Base-by-base conservation (phyloP, 2,113 vertebrate genomes). In the Thomomys bottae region DNA sequence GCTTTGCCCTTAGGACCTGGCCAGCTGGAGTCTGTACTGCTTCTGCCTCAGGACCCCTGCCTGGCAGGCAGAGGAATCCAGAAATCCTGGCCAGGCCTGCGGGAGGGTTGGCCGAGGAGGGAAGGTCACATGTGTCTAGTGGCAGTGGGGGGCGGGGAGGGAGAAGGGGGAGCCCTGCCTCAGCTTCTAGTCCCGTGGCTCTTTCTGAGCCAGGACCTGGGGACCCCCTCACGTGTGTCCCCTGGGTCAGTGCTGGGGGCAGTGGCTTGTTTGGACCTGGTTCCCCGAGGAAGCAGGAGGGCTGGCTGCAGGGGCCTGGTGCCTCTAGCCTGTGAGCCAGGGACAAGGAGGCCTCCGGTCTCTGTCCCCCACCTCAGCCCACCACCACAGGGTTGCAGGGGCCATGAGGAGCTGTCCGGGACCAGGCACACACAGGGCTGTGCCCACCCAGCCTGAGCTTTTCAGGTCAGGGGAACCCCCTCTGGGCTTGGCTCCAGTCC, bases 81-180 rank as follows among this genome's bases (percentile, higher is more conserved):
- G 88, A 89, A 89, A 73, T 89, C 88, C 23, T 26, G 78, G 59
- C 77, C 18, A 18, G 42, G 87, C 68, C 40, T 54, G 75, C 67
- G 24, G 70, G 8, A 61, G 82, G 66, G 82, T 32, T 49, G 73
- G 49, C 54, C 45, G 14, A 17, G 3, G 20, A 49, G 49, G 84
- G 64, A 61, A 49, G 64, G 49, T 83, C 34, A 49, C 38, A 45
- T 8, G 1, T 59, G 36, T 36, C 24, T 8, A 11, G 64, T 28
- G 1, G 10, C 61, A 34, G 30, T 67, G 34, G 80, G 36, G 21
- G n/a, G n/a, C n/a, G n/a, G n/a, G n/a, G n/a, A n/a, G n/a, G n/a
- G n/a, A n/a, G n/a, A n/a, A n/a, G n/a, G n/a, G n/a, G n/a, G n/a
- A n/a, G n/a, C n/a, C n/a, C n/a, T n/a, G n/a, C n/a, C n/a, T n/a